Evolutionary conservation across 92 coral and sea anemone genomes (phyloP), one percentile per base, ranked within the genome.

Genomic region (Plumapathes pennacea): DNA sequence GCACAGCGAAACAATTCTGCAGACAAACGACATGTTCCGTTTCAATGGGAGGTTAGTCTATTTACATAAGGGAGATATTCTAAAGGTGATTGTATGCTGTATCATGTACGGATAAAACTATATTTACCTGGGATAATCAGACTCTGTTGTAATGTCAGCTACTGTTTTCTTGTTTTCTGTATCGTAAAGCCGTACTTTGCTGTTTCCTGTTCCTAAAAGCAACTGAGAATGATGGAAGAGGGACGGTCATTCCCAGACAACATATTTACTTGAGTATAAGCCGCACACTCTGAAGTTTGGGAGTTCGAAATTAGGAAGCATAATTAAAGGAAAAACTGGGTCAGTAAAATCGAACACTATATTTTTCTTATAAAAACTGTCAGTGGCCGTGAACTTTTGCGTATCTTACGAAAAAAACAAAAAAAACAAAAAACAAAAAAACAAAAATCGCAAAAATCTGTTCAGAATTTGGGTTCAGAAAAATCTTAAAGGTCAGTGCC

Each of bases 121-220:
- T 22, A 21, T 62, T 40, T 63, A 92, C 98, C 98, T 92, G 41
- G 98, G 85, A 51, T 76, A 76, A 4, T 76, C 84, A 3, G 94
- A 48, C 3, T 92, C 98, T 0, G 90, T 88, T 32, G 94, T 52
- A 19, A 88, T 85, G 40, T 92, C 96, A 52, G 81, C 80, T 50
- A 82, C 67, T 38, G 87, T 65, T 54, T 83, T 88, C 67, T 92
- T 92, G 67, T 86, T 76, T 34, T 92, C 98, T 6, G 96, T 92
- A 70, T 92, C 94, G 45, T 88, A 88, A 38, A 88, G 54, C 25
- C 89, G 74, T 27, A 92, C 88, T 77, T 84, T 92, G 5, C 98
- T 83, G 67, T 92, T 81, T 31, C 86, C 88, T 0, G 94, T 84
- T 3, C 98, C 98, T 59, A 92, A 54, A 25, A 92, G 71, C 40